Base-by-base conservation (phyloP, 1,140 invertebrate species). In the Micrasema minimum region DNA sequence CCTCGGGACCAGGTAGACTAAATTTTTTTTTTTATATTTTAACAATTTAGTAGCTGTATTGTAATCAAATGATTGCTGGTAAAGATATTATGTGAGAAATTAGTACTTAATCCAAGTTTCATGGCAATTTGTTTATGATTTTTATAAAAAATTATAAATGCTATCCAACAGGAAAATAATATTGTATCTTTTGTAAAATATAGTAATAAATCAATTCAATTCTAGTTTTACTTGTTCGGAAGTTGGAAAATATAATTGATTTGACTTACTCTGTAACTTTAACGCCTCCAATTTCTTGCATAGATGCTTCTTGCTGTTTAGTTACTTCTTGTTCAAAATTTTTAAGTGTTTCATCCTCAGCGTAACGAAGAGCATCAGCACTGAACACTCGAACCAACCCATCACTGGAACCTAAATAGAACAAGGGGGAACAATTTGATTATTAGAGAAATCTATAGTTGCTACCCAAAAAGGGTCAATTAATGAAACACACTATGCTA, bases 321-420 rank as follows among this genome's bases (percentile, higher is more conserved):
- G 87, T 82, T 5, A 86, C 86, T 12, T 90, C 87, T 76, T 92
- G 87, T 70, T 94, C 89, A 82, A 90, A 97, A n/a, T 83, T 82
- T 61, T 89, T 85, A 12, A 90, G 76, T 0, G 80, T 78, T 2
- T 85, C 81, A 46, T 88, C 85, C 74, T 87, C 83, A 0, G 94
- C 96, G 67, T 89, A 87, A 50, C 92, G 83, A 3, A 83, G 79
- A 7, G 89, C 81, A 77, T 92, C 87, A 70, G 85, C 82, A 0
- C 93, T 93, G 78, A 98, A 98, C 51, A 98, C 88, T 67, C 96
- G 87, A 0, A 97, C 87, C 0, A 92, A 78, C 0, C 93, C 94
- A 83, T 98, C 96, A 82, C 94, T 96, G 72, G 81, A 84, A 76
- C 80, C 83, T 85, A 26, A 14, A n/a, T n/a, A n/a, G 70, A 72